Evolutionary conservation across 2,113 vertebrate genomes (phyloP).

Genomic region (Scortum barcoo): DNA sequence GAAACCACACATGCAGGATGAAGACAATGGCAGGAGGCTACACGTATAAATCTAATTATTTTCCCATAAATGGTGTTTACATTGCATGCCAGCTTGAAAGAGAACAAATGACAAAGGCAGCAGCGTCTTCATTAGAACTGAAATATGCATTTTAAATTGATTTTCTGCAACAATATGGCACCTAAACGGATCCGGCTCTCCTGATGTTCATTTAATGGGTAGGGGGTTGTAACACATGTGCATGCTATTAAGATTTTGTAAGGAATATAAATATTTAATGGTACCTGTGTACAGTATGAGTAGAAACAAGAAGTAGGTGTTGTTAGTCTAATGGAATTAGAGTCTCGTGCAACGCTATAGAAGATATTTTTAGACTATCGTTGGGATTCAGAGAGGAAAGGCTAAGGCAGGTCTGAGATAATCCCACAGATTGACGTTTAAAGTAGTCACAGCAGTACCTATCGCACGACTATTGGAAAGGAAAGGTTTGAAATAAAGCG

Average conservation of each 20-base stretch:
- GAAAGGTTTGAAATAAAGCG: neutral
- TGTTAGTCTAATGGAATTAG: constrained; percentile 60
- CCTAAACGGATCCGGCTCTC: constrained; percentile 14
- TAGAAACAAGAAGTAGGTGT: constrained; percentile 29
- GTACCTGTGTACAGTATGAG: neutral
- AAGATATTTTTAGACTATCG: constrained; percentile 75
- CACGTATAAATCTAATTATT: constrained; percentile 60
- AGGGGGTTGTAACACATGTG: neutral
- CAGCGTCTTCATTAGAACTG: constrained; percentile 20
- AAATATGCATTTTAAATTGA: constrained; percentile 25
- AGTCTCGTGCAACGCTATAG: constrained; percentile 48
- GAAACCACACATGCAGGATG: constrained; percentile 17
- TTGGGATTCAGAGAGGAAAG: constrained; percentile 51
- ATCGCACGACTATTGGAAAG: constrained; percentile 34
- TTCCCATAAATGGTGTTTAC: constrained; percentile 46
- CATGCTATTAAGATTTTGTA: neutral
- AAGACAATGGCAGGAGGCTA: constrained; percentile 37
- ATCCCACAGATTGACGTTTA: constrained; percentile 75
- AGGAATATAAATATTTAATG: neutral
- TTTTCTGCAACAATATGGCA: constrained; percentile 34
- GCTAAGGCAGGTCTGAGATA: constrained; percentile 67
- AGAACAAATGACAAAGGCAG: constrained; percentile 19
- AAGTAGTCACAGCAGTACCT: constrained; percentile 39
- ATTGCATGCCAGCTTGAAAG: constrained; percentile 12
- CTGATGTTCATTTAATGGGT: neutral